Base-by-base conservation (phyloP, 2,888 invertebrate genomes). In the Caenorhabditis sp. region DNA sequence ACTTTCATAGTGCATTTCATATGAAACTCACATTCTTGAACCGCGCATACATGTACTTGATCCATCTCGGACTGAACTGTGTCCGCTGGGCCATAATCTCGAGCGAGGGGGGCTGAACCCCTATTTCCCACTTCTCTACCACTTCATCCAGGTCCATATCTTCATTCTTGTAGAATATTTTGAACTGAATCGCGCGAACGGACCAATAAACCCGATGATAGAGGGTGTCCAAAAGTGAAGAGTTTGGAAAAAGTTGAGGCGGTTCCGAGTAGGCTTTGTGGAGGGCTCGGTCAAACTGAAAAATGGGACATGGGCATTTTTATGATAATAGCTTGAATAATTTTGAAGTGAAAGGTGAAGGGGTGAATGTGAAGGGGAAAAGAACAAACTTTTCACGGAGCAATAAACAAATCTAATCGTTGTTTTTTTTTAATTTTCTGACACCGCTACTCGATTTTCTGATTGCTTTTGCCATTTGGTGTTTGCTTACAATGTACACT, bases 1-100 rank as follows among this genome's bases (percentile, higher is more conserved):
- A n/a, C n/a, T n/a, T n/a, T n/a, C n/a, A n/a, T n/a, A n/a, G n/a
- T n/a, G n/a, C n/a, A 39, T 24, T 3, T 26, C 26, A 17, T n/a
- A 15, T 11, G 2, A 53, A 41, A 78, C 83, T 78, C 37, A 87
- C 86, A 75, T 85, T 85, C 66, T 87, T 87, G 55, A 87, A 87
- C 53, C 71, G 63, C 0, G 79, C 81, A 58, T 87, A 87, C 83
- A 85, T 84, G 65, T 87, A 87, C 79, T 87, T 87, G 15, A 87
- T 72, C 85, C 85, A 87, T 73, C 74, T 70, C 13, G 78, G 65
- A 50, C 70, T 78, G 43, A 81, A 79, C 50, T 80, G 61, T 7
- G 82, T 79, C 26, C 35, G 53, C 27, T 56, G 20, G 9, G 73
- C 70, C 43, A 82, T 27, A 11, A 56, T 48, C 22, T 80, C 79